Evolutionary conservation across 2,113 vertebrate species (phyloP).

Genomic region (Poeciliopsis prolifica): DNA sequence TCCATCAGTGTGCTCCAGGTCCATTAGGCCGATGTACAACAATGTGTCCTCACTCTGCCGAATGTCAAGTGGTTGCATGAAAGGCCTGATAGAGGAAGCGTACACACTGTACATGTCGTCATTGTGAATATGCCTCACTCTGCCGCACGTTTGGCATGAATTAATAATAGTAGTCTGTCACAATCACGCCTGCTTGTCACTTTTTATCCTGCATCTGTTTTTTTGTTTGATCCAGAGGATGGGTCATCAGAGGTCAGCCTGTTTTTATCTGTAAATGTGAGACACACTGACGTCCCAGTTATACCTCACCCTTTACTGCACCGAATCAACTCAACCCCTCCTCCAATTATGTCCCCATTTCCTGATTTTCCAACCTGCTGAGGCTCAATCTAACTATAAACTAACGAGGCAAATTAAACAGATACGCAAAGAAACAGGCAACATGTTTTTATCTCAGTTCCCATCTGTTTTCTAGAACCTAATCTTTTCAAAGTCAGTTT

Average conservation of each 20-base stretch:
- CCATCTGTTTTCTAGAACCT: too few species aligned
- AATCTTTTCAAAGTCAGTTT: too few species aligned
- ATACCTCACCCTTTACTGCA: too few species aligned
- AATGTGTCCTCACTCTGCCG: conserved; percentile 5
- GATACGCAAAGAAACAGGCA: too few species aligned
- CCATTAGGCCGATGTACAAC: not conserved
- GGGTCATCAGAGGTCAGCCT: not conserved
- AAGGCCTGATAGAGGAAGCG: not conserved
- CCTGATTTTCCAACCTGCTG: too few species aligned
- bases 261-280: not conserved
- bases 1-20: not conserved
- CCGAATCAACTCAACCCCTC: too few species aligned
- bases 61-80: conserved; percentile 21
- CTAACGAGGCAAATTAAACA: too few species aligned
- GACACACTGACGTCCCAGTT: too few species aligned
- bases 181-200: not conserved
- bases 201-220: not conserved
- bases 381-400: too few species aligned
- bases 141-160: not conserved
- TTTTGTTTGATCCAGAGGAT: conserved; percentile 1
- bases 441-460: too few species aligned
- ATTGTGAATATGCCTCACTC: not conserved
- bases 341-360: too few species aligned
- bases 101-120: not conserved
- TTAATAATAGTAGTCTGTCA: not conserved